Evolutionary conservation across 1,140 invertebrate genomes (phyloP).

Genomic region (Aphelenchoides fujianensis): DNA sequence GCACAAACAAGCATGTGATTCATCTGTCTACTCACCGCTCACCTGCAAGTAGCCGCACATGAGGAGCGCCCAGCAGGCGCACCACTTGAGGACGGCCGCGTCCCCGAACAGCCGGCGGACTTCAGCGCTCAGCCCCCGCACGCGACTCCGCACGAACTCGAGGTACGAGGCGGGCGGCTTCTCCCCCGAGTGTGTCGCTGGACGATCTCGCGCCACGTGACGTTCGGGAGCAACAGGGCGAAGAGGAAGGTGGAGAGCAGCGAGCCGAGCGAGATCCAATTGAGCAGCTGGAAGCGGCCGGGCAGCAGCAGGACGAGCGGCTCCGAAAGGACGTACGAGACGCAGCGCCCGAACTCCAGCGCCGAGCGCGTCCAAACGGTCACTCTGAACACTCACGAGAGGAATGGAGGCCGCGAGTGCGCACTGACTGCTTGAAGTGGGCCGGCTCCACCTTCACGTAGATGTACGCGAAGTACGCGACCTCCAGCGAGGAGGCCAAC

Average conservation of each 20-base stretch:
- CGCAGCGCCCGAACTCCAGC: slow-evolving; percentile 72
- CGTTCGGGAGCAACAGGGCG: slow-evolving; percentile 74
- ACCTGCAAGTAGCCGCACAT: slow-evolving; percentile 74
- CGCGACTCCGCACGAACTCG: slow-evolving; percentile 35
- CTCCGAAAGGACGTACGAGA: slow-evolving; percentile 71
- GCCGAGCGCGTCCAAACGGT: slow-evolving; percentile 75
- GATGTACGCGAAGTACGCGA: slow-evolving; percentile 87
- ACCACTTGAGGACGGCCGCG: slow-evolving; percentile 76
- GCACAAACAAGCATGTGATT: slow-evolving; percentile 46
- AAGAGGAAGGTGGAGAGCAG: slow-evolving; percentile 73
- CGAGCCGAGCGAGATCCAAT: slow-evolving; percentile 72
- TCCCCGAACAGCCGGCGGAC: slow-evolving; percentile 73
- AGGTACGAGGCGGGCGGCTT: slow-evolving; percentile 21
- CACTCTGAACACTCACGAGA: slow-evolving; percentile 66
- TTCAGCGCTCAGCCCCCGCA: slow-evolving; percentile 69
- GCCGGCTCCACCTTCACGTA: slow-evolving; percentile 80
- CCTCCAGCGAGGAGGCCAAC: slow-evolving; percentile 74
- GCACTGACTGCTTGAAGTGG: slow-evolving; percentile 69
- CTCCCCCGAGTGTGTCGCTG: background rate
- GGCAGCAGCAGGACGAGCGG: slow-evolving; percentile 68
- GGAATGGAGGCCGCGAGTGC: no score
- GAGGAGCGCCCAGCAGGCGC: slow-evolving; percentile 76
- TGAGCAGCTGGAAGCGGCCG: slow-evolving; percentile 71
- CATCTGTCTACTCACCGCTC: slow-evolving; percentile 54
- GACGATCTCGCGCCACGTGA: background rate